A percentile compares a stretch with the other conserved stretches of the same genome.
These are phyloP conservation scores for Nomada fucata DNA, from an alignment of 2,888 invertebrate species.

Conservation along the genomic window DNA sequence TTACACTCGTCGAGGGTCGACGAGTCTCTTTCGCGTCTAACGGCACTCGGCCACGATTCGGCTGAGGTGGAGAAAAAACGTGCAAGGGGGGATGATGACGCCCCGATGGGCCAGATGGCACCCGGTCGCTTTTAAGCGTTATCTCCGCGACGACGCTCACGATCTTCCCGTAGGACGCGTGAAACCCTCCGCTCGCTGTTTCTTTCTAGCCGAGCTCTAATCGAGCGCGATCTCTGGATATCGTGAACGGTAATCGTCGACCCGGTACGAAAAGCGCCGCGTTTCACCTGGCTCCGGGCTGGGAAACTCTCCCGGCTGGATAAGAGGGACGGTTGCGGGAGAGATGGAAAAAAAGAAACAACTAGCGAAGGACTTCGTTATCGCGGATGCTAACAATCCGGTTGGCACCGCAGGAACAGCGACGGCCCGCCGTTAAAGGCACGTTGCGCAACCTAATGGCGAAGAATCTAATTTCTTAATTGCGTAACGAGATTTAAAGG, in stretches of 20 bases:
- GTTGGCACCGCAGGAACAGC: conserved; percentile 44
- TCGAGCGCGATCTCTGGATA: conserved; percentile 9
- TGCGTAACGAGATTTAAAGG: conserved; percentile 56
- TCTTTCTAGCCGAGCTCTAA: not conserved
- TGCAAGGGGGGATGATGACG: conserved; percentile 19
- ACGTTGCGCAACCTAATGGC: conserved; percentile 63
- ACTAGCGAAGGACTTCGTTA: conserved; percentile 37
- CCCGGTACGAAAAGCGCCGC: conserved; percentile 15
- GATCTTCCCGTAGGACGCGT: not conserved
- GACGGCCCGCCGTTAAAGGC: conserved; percentile 47
- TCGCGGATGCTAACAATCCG: conserved; percentile 43
- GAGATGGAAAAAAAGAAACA: not conserved
- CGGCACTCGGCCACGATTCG: conserved; percentile 58
- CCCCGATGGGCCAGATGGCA: conserved; percentile 53
- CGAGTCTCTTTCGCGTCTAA: conserved; percentile 66
- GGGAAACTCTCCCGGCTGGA: conserved; percentile 30
- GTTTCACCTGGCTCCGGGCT: conserved; percentile 18
- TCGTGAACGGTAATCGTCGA: not conserved
- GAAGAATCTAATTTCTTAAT: conserved; percentile 69
- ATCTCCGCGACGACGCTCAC: conserved; percentile 25
- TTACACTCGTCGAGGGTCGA: conserved; percentile 57
- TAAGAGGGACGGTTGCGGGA: not conserved
- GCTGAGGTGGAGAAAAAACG: conserved; percentile 52
- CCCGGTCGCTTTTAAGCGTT: conserved; percentile 38
- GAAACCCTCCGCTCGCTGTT: not conserved